Percentiles rank a stretch among this genome's conserved stretches.
Conservation (phyloP, 2,888 invertebrate genomes). For the Tortricodes alternella region DNA sequence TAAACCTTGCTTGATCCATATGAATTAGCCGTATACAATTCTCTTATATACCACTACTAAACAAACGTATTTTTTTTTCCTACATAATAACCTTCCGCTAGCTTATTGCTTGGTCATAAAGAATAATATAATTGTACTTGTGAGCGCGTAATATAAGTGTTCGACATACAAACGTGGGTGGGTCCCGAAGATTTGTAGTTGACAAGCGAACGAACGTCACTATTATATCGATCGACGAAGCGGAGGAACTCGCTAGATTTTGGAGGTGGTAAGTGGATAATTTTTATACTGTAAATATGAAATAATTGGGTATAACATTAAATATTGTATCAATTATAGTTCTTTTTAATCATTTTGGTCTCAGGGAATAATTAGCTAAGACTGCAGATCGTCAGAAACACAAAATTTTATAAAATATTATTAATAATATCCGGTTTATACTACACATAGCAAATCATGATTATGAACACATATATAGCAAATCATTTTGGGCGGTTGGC, state of each 20-base stretch:
- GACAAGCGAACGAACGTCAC: conserved; percentile 48
- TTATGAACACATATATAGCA: too few relatives aligned
- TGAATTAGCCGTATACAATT: too few relatives aligned
- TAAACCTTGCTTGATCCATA: too few relatives aligned
- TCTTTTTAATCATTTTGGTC: too few relatives aligned
- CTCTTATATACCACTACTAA: too few relatives aligned
- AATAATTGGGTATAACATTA: neutral
- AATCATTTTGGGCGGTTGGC: too few relatives aligned
- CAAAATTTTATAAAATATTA: too few relatives aligned
- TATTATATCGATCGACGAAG: conserved; percentile 18
- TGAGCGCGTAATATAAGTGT: conserved; percentile 65
- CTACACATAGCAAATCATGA: too few relatives aligned
- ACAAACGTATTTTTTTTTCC: too few relatives aligned
- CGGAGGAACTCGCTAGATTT: conserved; percentile 59
- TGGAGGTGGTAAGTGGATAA: conserved; percentile 25
- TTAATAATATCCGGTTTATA: too few relatives aligned
- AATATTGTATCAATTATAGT: neutral
- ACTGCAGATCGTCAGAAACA: too few relatives aligned
- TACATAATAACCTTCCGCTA: neutral
- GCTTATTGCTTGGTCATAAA: conserved; percentile 35
- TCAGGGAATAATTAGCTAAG: too few relatives aligned
- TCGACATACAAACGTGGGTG: conserved; percentile 74
- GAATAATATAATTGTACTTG: conserved; percentile 24
- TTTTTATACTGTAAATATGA: neutral
- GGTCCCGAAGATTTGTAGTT: conserved; percentile 77